A percentile compares a stretch with the other conserved stretches of the same genome.
phyloP scores from a whole-genome alignment of 2,113 vertebrate genomes.

The Laticauda laticaudata region DNA sequence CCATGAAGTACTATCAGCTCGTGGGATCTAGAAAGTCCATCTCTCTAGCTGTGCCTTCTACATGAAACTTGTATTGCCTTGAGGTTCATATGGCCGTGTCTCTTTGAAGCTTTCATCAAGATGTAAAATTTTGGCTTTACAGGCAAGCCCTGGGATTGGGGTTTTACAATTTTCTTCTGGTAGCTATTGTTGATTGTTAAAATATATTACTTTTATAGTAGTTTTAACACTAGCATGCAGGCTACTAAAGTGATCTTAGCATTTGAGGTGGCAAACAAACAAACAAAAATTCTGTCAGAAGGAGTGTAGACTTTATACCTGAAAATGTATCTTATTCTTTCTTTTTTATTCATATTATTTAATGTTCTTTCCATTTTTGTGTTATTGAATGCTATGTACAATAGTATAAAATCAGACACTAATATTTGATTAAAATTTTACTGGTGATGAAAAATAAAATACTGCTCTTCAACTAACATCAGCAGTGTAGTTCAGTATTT shows the following conservation, averaged over 20 bases:
- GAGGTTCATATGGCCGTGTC: background rate
- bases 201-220: background rate
- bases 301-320: background rate
- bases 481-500: background rate
- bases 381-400: background rate
- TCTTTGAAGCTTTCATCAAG: background rate
- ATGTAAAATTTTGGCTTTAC: background rate
- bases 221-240: background rate
- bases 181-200: background rate
- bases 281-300: background rate
- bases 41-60: background rate
- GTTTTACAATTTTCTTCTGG: background rate
- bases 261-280: background rate
- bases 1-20: background rate
- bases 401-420: background rate
- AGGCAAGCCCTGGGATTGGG: background rate
- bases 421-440: background rate
- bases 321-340: background rate
- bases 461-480: background rate
- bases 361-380: background rate
- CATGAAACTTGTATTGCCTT: background rate
- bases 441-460: background rate
- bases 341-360: background rate
- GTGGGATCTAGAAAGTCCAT: background rate
- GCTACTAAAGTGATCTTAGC: background rate